Evolutionary conservation across 2,888 invertebrate species (phyloP).

Genomic region (Drosophila borborema): DNA sequence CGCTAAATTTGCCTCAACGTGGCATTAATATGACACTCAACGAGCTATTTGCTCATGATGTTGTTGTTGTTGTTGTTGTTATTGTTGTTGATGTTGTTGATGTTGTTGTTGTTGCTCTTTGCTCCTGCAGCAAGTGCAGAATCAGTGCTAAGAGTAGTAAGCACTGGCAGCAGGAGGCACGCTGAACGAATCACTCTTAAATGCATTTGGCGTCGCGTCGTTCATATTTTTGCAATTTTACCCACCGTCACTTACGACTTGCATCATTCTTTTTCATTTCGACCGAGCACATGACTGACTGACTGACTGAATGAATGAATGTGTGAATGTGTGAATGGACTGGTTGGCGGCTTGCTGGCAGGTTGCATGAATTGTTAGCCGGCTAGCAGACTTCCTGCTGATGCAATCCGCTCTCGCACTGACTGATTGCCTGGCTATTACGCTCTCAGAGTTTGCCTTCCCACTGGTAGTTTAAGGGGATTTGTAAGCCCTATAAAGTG

Average conservation of each 20-base stretch:
- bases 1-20: conserved; percentile 26
- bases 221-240: conserved; percentile 52
- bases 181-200: conserved; percentile 36
- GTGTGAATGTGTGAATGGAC: conserved; percentile 4
- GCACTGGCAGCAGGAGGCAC: background rate
- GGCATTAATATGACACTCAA: conserved; percentile 59
- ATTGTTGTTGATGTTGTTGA: no score
- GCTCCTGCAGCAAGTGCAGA: conserved; percentile 7
- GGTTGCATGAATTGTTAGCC: conserved; percentile 7
- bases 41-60: conserved; percentile 22
- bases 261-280: conserved; percentile 65
- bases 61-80: conserved; percentile 18
- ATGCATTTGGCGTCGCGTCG: conserved; percentile 51
- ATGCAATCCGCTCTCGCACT: conserved; percentile 18
- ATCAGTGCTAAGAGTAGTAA: conserved; percentile 4
- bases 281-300: conserved; percentile 41
- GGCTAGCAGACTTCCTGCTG: conserved; percentile 13
- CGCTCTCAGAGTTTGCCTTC: background rate
- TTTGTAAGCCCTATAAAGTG: conserved; percentile 27
- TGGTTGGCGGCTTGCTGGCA: background rate
- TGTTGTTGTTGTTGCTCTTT: no score
- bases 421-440: conserved; percentile 18
- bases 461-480: conserved; percentile 12
- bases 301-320: conserved; percentile 11
- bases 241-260: conserved; percentile 49